These are phyloP conservation scores for Atlantisia rogersi DNA, from an alignment of 2,113 vertebrate species.

Conservation along the genomic window DNA sequence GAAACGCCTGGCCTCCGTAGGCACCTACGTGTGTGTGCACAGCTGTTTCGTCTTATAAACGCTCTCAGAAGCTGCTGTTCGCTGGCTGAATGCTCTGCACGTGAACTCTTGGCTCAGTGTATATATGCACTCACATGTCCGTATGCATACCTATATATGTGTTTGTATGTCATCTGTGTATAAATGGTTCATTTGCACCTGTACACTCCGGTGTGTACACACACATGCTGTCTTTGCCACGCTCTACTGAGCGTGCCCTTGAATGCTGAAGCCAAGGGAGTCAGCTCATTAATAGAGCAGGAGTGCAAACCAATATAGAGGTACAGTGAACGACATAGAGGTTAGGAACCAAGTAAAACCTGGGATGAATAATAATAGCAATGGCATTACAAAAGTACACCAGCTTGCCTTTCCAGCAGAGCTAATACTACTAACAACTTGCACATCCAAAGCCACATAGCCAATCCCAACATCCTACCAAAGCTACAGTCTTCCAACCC, in stretches of 20 bases:
- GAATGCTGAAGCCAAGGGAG: neutral
- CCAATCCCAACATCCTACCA: neutral
- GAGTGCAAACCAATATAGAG: neutral
- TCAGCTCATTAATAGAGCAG: neutral
- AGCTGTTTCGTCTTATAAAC: neutral
- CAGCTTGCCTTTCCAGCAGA: neutral
- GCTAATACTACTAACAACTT: neutral
- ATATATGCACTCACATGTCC: neutral
- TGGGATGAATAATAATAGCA: neutral
- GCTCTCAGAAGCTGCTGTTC: neutral
- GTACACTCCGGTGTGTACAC: neutral
- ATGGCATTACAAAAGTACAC: neutral
- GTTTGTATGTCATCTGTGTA: neutral
- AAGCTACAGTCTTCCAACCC: neutral
- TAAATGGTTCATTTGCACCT: neutral
- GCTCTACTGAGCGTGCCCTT: neutral
- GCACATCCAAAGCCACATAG: neutral
- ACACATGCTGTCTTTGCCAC: neutral
- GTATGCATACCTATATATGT: neutral
- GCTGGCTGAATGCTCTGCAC: neutral
- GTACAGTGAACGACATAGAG: neutral
- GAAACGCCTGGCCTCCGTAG: neutral
- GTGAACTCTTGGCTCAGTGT: neutral
- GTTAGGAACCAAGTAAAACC: neutral
- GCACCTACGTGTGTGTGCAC: too few species aligned